phyloP scores from a whole-genome alignment of 2,797 vertebrate species.

The Enteromius unitaeniatus region DNA sequence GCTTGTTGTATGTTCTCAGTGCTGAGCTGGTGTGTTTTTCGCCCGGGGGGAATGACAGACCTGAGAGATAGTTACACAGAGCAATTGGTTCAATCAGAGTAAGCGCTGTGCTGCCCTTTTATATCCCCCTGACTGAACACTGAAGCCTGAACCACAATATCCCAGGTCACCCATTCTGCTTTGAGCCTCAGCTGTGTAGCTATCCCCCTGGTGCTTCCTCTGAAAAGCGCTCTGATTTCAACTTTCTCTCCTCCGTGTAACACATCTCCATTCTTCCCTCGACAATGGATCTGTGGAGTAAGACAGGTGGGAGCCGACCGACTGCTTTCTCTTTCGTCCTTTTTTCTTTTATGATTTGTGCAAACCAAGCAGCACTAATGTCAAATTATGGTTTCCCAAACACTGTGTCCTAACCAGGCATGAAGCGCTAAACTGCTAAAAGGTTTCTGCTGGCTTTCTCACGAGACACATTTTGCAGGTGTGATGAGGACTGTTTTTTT shows the following conservation, averaged over 20 bases:
- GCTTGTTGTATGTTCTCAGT: slow-evolving; percentile 66
- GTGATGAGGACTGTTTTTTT: neutral
- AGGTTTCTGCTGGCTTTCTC: neutral
- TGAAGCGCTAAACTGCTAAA: neutral
- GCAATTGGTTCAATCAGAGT: slow-evolving; percentile 84
- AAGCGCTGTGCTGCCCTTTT: slow-evolving; percentile 76
- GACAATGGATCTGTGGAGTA: slow-evolving; percentile 18
- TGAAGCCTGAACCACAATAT: slow-evolving; percentile 69
- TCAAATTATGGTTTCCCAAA: neutral
- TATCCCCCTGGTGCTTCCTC: slow-evolving; percentile 62
- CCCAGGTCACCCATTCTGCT: slow-evolving; percentile 74
- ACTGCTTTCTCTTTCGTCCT: neutral
- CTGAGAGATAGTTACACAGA: slow-evolving; percentile 79
- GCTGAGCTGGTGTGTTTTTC: slow-evolving; percentile 69
- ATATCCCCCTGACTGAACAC: slow-evolving; percentile 70
- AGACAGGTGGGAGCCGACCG: slow-evolving; percentile 17
- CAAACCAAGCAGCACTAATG: slow-evolving; percentile 18
- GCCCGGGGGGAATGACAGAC: slow-evolving; percentile 72
- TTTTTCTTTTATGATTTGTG: neutral
- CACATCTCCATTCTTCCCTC: slow-evolving; percentile 41
- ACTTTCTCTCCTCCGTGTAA: slow-evolving; percentile 28
- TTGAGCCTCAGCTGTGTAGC: slow-evolving; percentile 67
- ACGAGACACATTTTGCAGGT: neutral
- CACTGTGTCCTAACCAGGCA: neutral
- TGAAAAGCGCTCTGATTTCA: slow-evolving; percentile 59